These are phyloP conservation scores for Gorsachius goisagi DNA, from an alignment of 2,113 vertebrate genomes.

Conservation along the genomic window DNA sequence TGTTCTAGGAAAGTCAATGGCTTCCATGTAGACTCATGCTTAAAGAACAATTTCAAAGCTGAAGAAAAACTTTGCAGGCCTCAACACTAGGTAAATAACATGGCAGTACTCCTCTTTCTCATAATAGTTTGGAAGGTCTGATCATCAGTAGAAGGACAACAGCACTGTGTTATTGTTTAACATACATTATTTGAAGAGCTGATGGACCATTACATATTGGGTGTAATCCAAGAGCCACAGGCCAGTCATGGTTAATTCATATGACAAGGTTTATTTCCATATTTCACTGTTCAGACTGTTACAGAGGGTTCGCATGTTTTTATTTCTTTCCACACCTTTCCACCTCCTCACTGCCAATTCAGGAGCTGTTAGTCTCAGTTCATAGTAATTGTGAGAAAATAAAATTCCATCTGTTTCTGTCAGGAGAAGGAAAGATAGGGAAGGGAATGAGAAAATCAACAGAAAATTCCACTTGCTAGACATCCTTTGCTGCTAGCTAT, in stretches of 20 bases:
- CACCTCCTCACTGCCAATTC: constrained; percentile 54
- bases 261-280: constrained; percentile 1
- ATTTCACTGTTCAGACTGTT: constrained; percentile 15
- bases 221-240: background rate
- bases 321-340: constrained; percentile 50
- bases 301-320: constrained; percentile 7
- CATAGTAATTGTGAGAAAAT: constrained; percentile 54
- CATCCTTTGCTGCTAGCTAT: constrained; percentile 7
- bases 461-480: constrained; percentile 57
- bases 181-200: background rate
- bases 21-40: background rate
- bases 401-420: constrained; percentile 55
- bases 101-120: background rate
- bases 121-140: background rate
- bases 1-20: background rate
- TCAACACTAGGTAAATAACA: background rate
- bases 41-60: background rate
- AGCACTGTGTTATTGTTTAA: background rate
- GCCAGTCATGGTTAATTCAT: background rate
- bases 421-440: background rate
- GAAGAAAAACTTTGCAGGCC: background rate
- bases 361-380: constrained; percentile 59
- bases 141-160: background rate
- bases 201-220: background rate
- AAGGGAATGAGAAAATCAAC: constrained; percentile 37